These are phyloP conservation scores for Pogoniulus pusillus DNA, from an alignment of 2,797 vertebrate genomes.

Conservation along the genomic window DNA sequence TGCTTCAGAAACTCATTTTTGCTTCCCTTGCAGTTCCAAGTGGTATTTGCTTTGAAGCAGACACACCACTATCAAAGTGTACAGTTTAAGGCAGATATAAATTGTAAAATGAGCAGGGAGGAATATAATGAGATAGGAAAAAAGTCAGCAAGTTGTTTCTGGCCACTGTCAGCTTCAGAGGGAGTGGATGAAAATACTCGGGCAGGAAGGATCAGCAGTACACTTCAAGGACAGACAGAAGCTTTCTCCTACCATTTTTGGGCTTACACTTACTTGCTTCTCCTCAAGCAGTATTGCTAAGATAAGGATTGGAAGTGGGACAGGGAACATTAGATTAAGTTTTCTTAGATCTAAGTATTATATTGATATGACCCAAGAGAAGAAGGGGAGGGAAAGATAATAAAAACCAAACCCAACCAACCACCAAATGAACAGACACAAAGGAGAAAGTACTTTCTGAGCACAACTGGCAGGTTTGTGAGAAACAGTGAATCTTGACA, in stretches of 20 bases:
- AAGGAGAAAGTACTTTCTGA: background rate
- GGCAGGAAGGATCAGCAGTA: background rate
- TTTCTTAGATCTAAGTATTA: background rate
- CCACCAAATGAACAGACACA: too few relatives aligned
- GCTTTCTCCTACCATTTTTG: background rate
- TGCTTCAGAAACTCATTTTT: background rate
- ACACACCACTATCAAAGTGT: background rate
- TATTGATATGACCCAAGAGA: background rate
- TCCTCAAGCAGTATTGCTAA: background rate
- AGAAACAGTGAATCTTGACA: background rate
- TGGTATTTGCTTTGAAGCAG: background rate
- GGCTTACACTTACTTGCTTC: background rate
- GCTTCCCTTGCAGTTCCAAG: background rate
- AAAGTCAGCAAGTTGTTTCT: background rate
- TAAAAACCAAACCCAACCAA: too few relatives aligned
- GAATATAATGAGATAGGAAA: background rate
- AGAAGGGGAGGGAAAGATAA: background rate
- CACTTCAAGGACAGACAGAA: background rate
- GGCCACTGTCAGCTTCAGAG: background rate
- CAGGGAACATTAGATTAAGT: background rate
- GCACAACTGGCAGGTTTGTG: background rate
- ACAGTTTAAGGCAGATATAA: background rate
- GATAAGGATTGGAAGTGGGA: background rate
- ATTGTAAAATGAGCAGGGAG: background rate
- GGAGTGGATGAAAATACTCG: background rate